Percentiles rank a stretch among this genome's conserved stretches.
Conservation (phyloP, 2,113 vertebrate genomes). For the Theristicus caerulescens region DNA sequence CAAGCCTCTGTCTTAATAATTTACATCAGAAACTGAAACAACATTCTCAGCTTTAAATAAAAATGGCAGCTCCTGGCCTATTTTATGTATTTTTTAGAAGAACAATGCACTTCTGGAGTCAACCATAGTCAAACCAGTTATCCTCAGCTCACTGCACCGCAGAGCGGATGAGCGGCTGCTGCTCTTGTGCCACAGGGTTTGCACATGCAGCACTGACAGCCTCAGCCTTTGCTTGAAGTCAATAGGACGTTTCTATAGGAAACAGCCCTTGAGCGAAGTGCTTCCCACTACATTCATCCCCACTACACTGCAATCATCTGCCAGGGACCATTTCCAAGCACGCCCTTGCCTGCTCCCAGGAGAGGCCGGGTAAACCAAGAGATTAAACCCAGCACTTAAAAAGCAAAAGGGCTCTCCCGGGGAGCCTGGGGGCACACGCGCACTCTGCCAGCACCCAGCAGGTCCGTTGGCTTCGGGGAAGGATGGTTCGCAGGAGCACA, state of each 20-base stretch:
- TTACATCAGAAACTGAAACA: neutral
- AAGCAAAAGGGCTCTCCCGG: neutral
- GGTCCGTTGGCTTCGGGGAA: neutral
- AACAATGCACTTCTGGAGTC: neutral
- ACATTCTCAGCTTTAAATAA: neutral
- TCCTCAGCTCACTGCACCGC: neutral
- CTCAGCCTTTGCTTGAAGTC: neutral
- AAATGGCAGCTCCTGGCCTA: neutral
- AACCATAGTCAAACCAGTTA: neutral
- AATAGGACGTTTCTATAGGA: neutral
- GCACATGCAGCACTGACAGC: neutral
- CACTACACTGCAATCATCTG: neutral
- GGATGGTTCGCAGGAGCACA: neutral
- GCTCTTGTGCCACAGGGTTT: neutral
- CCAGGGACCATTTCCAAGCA: neutral
- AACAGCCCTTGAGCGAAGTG: neutral
- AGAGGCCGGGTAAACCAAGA: neutral
- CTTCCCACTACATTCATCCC: neutral
- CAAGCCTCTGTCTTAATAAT: slow-evolving; percentile 1
- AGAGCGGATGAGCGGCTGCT: fast-evolving
- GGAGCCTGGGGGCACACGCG: neutral
- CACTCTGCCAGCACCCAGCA: neutral
- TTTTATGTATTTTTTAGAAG: slow-evolving; percentile 1
- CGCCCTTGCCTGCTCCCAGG: neutral
- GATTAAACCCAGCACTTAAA: neutral